Evolutionary conservation across 2,113 vertebrate genomes (phyloP).

Genomic region (Trichechus manatus): DNA sequence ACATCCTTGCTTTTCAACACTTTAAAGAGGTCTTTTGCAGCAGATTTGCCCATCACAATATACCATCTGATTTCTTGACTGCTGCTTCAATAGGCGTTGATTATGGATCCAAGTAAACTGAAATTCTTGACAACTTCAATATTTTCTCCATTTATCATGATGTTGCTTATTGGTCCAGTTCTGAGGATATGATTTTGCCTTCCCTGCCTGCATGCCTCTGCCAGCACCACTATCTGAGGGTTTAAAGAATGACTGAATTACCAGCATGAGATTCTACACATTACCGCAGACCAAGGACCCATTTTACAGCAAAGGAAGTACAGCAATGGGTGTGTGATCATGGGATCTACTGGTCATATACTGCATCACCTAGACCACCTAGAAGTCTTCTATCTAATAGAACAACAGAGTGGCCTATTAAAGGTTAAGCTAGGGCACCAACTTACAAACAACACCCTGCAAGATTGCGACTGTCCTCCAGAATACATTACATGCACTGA

Average conservation of each 20-base stretch:
- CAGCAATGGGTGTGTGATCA: not conserved
- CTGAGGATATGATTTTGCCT: not conserved
- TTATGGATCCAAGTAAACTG: too few species aligned
- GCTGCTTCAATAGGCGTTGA: too few species aligned
- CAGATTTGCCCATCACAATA: too few species aligned
- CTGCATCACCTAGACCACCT: not conserved
- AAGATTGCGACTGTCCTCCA: not conserved
- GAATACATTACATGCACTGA: not conserved
- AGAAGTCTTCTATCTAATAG: not conserved
- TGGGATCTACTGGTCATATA: too few species aligned
- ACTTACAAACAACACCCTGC: not conserved
- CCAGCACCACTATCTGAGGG: not conserved
- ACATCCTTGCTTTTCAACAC: too few species aligned
- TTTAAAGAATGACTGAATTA: not conserved
- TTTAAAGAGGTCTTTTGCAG: too few species aligned
- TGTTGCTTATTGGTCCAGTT: too few species aligned
- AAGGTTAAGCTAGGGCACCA: too few species aligned
- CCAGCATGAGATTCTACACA: not conserved
- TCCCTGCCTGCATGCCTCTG: not conserved
- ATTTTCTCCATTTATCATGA: too few species aligned
- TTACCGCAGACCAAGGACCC: not conserved
- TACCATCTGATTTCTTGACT: too few species aligned
- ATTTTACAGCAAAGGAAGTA: not conserved
- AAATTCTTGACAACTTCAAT: too few species aligned
- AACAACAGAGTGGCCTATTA: not conserved